phyloP scores from a whole-genome alignment of 1,140 invertebrate species.

The Macrotrachela quadricornifera region DNA sequence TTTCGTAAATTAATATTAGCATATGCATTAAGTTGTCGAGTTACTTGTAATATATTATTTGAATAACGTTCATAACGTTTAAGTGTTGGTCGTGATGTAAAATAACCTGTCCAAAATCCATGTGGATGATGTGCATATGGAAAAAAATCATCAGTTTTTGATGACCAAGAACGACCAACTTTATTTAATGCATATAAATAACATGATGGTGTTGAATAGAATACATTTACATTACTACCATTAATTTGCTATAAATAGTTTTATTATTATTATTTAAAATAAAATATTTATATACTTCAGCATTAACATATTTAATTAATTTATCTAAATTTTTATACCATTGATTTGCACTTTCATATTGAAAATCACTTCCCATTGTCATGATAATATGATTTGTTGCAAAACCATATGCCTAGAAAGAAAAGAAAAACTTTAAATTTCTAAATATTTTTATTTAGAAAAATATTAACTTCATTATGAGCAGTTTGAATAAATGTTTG shows the following conservation, averaged over 20 bases:
- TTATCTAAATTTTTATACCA: slow-evolving; percentile 73
- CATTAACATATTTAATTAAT: slow-evolving; percentile 47
- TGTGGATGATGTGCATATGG: slow-evolving; percentile 65
- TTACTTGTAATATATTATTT: slow-evolving; percentile 47
- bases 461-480: too few species aligned
- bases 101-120: slow-evolving; percentile 82
- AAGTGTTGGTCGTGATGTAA: slow-evolving; percentile 59
- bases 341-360: slow-evolving; percentile 56
- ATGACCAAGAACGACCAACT: slow-evolving; percentile 39
- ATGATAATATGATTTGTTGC: slow-evolving; percentile 51
- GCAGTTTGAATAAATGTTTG: slow-evolving; percentile 22
- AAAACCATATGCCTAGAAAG: slow-evolving; percentile 13
- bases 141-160: slow-evolving; percentile 63
- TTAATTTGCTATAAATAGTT: slow-evolving; percentile 31
- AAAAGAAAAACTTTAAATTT: not conserved
- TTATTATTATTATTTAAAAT: not conserved
- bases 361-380: slow-evolving; percentile 82
- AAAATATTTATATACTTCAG: slow-evolving; percentile 28
- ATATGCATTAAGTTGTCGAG: not conserved
- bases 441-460: too few species aligned
- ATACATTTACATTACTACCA: slow-evolving; percentile 45
- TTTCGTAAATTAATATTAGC: too few species aligned
- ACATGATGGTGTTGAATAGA: slow-evolving; percentile 84
- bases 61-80: slow-evolving; percentile 51
- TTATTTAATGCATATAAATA: slow-evolving; percentile 62